Evolutionary conservation across 2,888 invertebrate genomes (phyloP).

Genomic region (Drosophila subquinaria): DNA sequence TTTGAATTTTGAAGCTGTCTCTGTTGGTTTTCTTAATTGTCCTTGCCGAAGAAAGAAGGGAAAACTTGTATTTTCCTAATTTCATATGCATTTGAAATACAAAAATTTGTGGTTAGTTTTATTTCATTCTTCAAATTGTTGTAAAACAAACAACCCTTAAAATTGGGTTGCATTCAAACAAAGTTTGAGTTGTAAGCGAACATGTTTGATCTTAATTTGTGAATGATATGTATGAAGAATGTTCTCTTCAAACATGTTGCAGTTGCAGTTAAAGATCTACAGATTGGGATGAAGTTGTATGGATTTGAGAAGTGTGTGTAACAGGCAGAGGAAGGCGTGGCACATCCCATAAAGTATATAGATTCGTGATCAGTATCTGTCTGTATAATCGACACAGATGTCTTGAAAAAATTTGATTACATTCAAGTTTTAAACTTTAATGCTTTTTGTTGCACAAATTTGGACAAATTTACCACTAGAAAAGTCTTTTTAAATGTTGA

Average conservation of each 20-base stretch:
- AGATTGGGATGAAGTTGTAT: too few species aligned
- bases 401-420: too few species aligned
- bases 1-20: conserved; percentile 46
- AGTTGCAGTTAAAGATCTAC: conserved; percentile 5
- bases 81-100: conserved; percentile 22
- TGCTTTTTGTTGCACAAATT: too few species aligned
- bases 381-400: too few species aligned
- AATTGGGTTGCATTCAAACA: background rate
- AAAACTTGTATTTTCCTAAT: conserved; percentile 51
- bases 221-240: conserved; percentile 3
- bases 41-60: conserved; percentile 5
- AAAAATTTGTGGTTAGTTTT: conserved; percentile 54
- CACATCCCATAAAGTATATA: too few species aligned
- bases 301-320: too few species aligned
- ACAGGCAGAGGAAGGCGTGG: too few species aligned
- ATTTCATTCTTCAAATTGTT: background rate
- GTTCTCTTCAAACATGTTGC: conserved; percentile 23
- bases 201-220: conserved; percentile 20
- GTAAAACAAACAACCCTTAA: conserved; percentile 55
- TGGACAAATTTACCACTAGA: too few species aligned
- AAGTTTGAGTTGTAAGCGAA: conserved; percentile 24
- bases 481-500: too few species aligned
- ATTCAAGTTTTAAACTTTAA: too few species aligned
- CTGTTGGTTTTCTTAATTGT: conserved; percentile 63
- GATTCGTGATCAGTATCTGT: too few species aligned